A percentile compares a stretch with the other conserved stretches of the same genome.
Conservation (phyloP, 2,797 vertebrate genomes). For the Nannoperca obscura region DNA sequence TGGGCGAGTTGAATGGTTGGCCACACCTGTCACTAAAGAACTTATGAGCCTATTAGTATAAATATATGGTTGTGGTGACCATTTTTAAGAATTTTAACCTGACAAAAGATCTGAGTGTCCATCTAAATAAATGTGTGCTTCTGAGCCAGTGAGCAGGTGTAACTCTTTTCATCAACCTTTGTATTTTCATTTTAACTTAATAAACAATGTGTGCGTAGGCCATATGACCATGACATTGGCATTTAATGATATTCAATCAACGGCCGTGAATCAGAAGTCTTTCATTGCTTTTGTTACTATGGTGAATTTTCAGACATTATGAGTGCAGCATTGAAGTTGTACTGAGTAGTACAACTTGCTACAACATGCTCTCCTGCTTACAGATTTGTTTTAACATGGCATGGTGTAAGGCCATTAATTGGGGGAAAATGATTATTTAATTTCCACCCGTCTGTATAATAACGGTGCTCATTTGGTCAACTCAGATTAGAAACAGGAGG, state of each 20-base stretch:
- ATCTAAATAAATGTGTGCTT: background rate
- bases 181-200: background rate
- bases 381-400: slow-evolving; percentile 49
- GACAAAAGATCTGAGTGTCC: background rate
- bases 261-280: background rate
- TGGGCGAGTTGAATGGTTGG: background rate
- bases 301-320: background rate
- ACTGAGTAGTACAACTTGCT: slow-evolving; percentile 24
- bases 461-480: slow-evolving; percentile 69
- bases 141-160: background rate
- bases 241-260: slow-evolving; percentile 1
- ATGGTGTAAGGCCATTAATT: slow-evolving; percentile 62
- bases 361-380: slow-evolving; percentile 31
- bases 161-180: background rate
- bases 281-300: background rate
- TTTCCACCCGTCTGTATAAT: slow-evolving; percentile 72
- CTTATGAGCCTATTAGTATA: too few relatives aligned
- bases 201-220: background rate
- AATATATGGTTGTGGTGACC: too few relatives aligned
- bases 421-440: slow-evolving; percentile 73
- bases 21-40: background rate
- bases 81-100: too few relatives aligned
- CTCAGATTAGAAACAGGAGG: slow-evolving; percentile 57
- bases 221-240: background rate
- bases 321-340: background rate